Percentiles rank a stretch among this genome's conserved stretches.
Conservation (phyloP, 23 tunicate genomes). For the Clavelina lepadiformis region DNA sequence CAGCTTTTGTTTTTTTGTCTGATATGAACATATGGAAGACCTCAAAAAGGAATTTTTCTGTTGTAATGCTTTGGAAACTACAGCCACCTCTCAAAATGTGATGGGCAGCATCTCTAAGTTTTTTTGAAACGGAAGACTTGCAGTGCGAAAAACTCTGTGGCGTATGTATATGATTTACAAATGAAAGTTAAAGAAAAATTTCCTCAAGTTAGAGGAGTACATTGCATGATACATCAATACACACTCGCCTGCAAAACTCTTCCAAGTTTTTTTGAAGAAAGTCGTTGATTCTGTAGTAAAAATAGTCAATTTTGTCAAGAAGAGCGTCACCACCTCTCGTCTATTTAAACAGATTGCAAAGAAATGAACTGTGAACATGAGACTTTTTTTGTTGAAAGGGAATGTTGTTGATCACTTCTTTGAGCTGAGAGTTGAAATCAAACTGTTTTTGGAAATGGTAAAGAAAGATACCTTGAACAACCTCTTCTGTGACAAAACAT, state of each 20-base stretch:
- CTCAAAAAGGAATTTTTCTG: slow-evolving; percentile 41
- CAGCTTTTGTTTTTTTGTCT: slow-evolving; percentile 49
- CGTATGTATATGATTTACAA: slow-evolving; percentile 48
- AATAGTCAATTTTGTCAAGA: slow-evolving; percentile 37
- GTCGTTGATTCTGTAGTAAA: slow-evolving; percentile 35
- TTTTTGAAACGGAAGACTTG: slow-evolving; percentile 17
- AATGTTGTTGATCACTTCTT: slow-evolving; percentile 25
- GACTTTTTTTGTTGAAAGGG: slow-evolving; percentile 22
- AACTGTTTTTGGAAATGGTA: slow-evolving; percentile 4
- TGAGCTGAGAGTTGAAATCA: slow-evolving; percentile 3
- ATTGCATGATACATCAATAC: slow-evolving; percentile 36
- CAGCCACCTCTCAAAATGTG: slow-evolving; percentile 29
- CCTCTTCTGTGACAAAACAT: no score
- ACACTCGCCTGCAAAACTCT: slow-evolving; percentile 47
- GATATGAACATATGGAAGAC: slow-evolving; percentile 30
- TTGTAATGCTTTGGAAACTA: slow-evolving; percentile 28
- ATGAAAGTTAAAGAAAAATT: slow-evolving; percentile 41
- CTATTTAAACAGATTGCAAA: slow-evolving; percentile 49
- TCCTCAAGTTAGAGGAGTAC: slow-evolving; percentile 32
- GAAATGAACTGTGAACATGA: slow-evolving; percentile 30
- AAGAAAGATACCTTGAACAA: no score
- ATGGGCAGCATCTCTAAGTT: slow-evolving; percentile 19
- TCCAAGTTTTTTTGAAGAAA: slow-evolving; percentile 20
- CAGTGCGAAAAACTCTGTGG: slow-evolving; percentile 49
- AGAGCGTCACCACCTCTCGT: slow-evolving; percentile 18